Percentiles rank a stretch among this genome's conserved stretches.
Conservation (phyloP, 2,888 invertebrate species). For the Netelia melanura region DNA sequence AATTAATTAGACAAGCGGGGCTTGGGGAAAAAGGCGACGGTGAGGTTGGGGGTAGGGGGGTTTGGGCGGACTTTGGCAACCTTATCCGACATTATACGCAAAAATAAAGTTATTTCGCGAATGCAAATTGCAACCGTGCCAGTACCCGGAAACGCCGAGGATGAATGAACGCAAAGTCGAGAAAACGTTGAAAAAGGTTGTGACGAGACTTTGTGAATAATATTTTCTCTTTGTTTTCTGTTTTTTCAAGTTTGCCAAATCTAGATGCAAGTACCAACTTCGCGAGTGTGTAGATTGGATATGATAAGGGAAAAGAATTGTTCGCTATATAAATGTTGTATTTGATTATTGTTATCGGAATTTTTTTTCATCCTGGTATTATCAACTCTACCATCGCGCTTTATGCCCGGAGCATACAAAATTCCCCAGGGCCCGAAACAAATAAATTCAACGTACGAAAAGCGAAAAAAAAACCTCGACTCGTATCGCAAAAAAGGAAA, state of each 20-base stretch:
- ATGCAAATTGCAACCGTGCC: not conserved
- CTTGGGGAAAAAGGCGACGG: not conserved
- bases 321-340: too few relatives aligned
- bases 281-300: not conserved
- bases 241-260: not conserved
- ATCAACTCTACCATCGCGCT: too few relatives aligned
- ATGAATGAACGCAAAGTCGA: not conserved
- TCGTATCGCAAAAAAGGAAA: not conserved
- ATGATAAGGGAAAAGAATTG: too few relatives aligned
- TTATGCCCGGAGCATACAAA: too few relatives aligned
- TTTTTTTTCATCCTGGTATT: too few relatives aligned
- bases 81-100: slow-evolving; percentile 1
- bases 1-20: not conserved
- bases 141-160: not conserved
- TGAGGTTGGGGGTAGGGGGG: too few relatives aligned
- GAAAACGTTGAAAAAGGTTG: not conserved
- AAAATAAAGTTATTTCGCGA: not conserved
- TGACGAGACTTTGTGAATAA: not conserved
- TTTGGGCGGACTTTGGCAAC: not conserved
- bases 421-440: not conserved
- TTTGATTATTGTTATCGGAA: too few relatives aligned
- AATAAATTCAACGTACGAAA: not conserved
- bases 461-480: not conserved
- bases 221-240: not conserved
- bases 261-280: not conserved